These are phyloP conservation scores for Acipenser transmontanus DNA, from an alignment of 2,797 vertebrate species.

Conservation along the genomic window DNA sequence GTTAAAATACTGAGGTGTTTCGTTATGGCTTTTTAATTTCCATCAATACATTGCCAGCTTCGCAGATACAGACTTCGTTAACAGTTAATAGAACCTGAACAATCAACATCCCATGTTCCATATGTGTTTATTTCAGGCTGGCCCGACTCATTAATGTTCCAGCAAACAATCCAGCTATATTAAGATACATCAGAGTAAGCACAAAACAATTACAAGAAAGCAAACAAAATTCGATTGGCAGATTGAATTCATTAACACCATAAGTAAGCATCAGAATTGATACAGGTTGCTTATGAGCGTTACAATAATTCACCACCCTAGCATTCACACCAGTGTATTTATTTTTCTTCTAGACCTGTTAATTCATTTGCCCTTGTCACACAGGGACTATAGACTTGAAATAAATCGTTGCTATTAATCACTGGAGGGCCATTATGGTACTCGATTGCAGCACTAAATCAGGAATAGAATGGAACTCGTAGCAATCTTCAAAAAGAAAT, in stretches of 20 bases:
- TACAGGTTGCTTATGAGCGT: background rate
- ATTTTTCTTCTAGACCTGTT: background rate
- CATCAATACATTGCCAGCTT: conserved; percentile 12
- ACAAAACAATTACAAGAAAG: conserved; percentile 1
- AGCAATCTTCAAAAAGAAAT: conserved; percentile 9
- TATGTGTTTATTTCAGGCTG: background rate
- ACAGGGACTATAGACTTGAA: conserved; percentile 17
- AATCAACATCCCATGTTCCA: conserved; percentile 1
- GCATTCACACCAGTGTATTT: background rate
- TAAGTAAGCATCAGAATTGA: background rate
- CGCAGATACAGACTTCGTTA: conserved; percentile 6
- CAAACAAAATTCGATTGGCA: background rate
- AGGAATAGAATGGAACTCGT: background rate
- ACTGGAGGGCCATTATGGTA: conserved; percentile 35
- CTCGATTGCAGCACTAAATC: conserved; percentile 44
- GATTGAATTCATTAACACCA: background rate
- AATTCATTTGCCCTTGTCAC: conserved; percentile 3
- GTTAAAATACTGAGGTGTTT: conserved; percentile 45
- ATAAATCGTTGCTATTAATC: conserved; percentile 29
- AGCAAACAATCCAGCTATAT: background rate
- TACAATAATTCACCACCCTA: background rate
- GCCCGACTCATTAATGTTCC: background rate
- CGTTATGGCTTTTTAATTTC: conserved; percentile 31
- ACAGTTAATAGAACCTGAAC: background rate
- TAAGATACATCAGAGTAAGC: conserved; percentile 2